Conservation (phyloP, 2,113 vertebrate genomes). For the Physeter macrocephalus region DNA sequence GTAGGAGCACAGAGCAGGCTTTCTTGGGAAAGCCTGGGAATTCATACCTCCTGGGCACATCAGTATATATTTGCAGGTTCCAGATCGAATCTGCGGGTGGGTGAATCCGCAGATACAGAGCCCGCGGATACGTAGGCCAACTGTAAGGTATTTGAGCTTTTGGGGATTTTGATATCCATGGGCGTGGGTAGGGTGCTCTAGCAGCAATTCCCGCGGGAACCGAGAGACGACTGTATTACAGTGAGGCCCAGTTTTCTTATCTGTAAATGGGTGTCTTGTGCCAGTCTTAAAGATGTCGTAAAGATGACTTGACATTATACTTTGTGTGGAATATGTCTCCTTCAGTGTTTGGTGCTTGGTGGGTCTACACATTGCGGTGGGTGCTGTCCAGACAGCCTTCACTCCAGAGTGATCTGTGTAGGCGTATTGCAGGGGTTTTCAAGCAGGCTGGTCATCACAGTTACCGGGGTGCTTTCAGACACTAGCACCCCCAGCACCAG, state of each 20-base stretch:
- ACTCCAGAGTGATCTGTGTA: fast-evolving
- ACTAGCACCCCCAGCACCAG: neutral
- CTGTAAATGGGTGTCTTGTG: neutral
- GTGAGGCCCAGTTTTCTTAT: neutral
- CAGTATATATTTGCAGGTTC: neutral
- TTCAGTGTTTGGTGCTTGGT: fast-evolving
- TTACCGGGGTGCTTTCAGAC: neutral
- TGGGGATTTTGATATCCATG: neutral
- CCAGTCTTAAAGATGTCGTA: neutral
- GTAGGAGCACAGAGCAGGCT: neutral
- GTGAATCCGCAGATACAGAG: neutral
- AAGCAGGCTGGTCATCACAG: neutral
- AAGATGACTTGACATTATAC: neutral
- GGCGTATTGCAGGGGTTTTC: neutral
- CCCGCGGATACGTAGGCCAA: neutral
- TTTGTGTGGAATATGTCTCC: too few relatives aligned
- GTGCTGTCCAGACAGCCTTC: neutral
- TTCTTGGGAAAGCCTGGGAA: neutral
- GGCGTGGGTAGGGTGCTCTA: neutral
- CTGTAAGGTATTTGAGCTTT: neutral
- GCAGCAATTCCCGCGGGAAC: neutral
- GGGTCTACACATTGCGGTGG: too few relatives aligned
- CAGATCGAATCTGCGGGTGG: neutral
- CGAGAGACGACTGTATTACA: neutral
- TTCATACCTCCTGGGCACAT: neutral